A percentile compares a stretch with the other conserved stretches of the same genome.
These are phyloP conservation scores for Paracanthobrama guichenoti DNA, from an alignment of 2,113 vertebrate genomes.

Conservation along the genomic window DNA sequence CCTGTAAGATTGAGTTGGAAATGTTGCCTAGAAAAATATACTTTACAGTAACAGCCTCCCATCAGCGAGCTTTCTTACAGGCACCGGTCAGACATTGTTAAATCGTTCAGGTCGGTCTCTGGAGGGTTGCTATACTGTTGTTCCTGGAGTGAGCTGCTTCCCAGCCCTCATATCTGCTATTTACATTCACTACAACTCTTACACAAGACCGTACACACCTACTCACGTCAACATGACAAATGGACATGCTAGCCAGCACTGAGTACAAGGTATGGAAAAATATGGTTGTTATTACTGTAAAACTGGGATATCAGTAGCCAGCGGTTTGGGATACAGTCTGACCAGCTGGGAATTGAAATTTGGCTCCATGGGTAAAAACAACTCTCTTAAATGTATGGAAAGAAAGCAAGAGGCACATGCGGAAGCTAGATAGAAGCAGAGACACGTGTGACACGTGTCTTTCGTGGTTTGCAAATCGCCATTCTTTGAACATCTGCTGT, in stretches of 20 bases:
- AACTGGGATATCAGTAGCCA: constrained; percentile 14
- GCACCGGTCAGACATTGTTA: constrained; percentile 1
- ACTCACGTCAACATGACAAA: constrained; percentile 19
- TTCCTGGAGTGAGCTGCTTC: constrained; percentile 35
- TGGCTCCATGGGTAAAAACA: background rate
- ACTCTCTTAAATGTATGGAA: background rate
- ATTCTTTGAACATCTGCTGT: background rate
- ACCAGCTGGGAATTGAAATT: background rate
- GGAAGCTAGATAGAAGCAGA: background rate
- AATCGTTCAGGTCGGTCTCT: constrained; percentile 3
- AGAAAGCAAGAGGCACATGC: background rate
- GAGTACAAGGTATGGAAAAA: background rate
- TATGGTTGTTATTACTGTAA: background rate
- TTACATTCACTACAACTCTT: constrained; percentile 45
- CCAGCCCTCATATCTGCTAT: constrained; percentile 23
- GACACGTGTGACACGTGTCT: background rate
- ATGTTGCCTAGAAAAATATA: background rate
- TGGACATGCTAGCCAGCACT: background rate
- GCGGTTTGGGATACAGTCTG: background rate
- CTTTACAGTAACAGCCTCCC: background rate
- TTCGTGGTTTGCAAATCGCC: background rate
- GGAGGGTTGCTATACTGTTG: constrained; percentile 40
- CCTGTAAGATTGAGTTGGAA: background rate
- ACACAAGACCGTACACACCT: constrained; percentile 42
- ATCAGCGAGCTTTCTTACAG: background rate